Evolutionary conservation across 2,888 invertebrate genomes (phyloP).

Genomic region (Euzophera pinguis): DNA sequence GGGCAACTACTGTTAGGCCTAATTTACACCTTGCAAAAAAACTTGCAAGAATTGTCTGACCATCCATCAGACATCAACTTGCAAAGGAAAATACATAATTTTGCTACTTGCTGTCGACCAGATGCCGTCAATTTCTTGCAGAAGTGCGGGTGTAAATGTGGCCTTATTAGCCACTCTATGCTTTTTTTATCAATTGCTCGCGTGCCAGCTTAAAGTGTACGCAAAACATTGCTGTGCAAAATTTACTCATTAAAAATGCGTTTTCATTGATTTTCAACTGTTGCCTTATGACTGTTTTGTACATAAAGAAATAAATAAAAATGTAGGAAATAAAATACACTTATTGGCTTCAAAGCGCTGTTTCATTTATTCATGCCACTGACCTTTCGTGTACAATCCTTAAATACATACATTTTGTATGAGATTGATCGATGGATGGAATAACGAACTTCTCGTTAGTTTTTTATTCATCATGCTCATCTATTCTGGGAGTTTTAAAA

Average conservation of each 20-base stretch:
- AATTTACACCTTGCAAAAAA: too few relatives aligned
- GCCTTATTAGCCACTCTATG: neutral
- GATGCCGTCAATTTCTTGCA: too few relatives aligned
- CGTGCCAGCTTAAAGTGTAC: constrained; percentile 32
- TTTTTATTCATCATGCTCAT: neutral
- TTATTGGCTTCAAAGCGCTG: constrained; percentile 67
- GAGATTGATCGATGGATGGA: constrained; percentile 12
- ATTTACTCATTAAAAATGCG: constrained; percentile 43
- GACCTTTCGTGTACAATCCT: constrained; percentile 11
- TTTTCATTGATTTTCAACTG: constrained; percentile 70
- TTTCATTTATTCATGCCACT: constrained; percentile 44
- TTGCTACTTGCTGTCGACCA: too few relatives aligned
- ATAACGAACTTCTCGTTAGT: neutral
- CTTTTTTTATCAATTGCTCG: constrained; percentile 12
- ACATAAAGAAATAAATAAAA: constrained; percentile 70
- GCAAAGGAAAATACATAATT: too few relatives aligned
- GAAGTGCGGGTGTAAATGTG: too few relatives aligned
- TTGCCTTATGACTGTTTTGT: constrained; percentile 79
- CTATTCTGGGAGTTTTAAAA: neutral
- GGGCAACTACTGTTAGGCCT: too few relatives aligned
- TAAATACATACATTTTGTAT: constrained; percentile 7
- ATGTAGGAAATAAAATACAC: constrained; percentile 73
- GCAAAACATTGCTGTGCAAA: constrained; percentile 46
- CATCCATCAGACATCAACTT: too few relatives aligned
- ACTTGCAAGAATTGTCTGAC: too few relatives aligned